Base-by-base conservation (phyloP, 1,140 invertebrate genomes). In the Danaus plexippus region DNA sequence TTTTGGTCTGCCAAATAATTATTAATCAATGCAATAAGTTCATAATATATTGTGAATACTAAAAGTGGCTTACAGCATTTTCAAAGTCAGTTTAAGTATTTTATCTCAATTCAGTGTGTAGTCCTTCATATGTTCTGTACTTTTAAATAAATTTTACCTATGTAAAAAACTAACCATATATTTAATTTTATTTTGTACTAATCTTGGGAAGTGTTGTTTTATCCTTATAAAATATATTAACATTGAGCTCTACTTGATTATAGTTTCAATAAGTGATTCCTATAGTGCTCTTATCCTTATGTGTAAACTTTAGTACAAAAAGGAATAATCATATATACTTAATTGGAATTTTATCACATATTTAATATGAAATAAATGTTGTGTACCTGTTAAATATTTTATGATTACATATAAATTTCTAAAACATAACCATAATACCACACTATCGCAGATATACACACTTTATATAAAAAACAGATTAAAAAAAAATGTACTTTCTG, bases 181-280 rank as follows among this genome's bases (percentile, higher is more conserved):
- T 88, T 87, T 87, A 86, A 85, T 87, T 88, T 88, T 85, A 86
- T 88, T 88, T 88, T 88, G 80, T 88, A 88, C 87, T 88, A 88
- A 88, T 87, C 80, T 83, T 79, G 85, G 85, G 80, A 88, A 87
- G 85, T 88, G 87, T 87, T 88, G 85, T 88, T 87, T 87, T 88
- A 86, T 87, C 85, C 85, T 87, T 87, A 87, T 80, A 88, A 87
- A 87, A 87, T 86, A 88, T 88, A 88, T 87, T 88, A 86, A 87
- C 82, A 88, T 87, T 88, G 78, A 87, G 81, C 85, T 88, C 86
- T 80, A 81, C 71, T 75, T 73, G 2, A 86, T 81, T 87, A 78
- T 88, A 75, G 85, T 88, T 88, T 88, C 72, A 86, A 80, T 85
- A 70, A 70, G 63, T 66, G 64, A 56, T 46, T 64, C 61, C 63